Evolutionary conservation across 2,888 invertebrate species (phyloP).

Genomic region (Cosmia trapezina): DNA sequence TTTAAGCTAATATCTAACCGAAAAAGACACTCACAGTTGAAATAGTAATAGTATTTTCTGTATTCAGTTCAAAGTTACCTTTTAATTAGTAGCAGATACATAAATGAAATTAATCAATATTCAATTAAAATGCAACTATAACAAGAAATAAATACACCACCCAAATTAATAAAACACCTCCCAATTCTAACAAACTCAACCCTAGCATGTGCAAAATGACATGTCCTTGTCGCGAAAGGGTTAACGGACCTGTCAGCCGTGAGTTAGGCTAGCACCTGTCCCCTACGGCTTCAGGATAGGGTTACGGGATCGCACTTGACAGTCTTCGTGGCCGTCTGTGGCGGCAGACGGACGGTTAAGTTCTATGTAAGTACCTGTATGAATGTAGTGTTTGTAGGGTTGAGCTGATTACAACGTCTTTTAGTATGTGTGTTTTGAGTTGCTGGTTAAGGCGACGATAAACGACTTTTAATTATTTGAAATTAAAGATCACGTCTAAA

Average conservation of each 20-base stretch:
- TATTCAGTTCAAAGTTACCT: no score
- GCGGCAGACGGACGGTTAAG: constrained; percentile 57
- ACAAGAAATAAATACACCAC: background rate
- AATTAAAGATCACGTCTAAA: no score
- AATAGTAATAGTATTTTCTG: no score
- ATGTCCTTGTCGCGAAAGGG: constrained; percentile 54
- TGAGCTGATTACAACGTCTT: constrained; percentile 21
- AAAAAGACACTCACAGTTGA: no score
- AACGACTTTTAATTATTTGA: no score
- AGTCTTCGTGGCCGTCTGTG: constrained; percentile 64
- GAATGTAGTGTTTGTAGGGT: constrained; percentile 16
- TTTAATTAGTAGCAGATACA: no score
- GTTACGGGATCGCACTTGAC: constrained; percentile 67
- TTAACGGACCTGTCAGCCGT: constrained; percentile 55
- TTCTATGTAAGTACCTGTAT: constrained; percentile 18
- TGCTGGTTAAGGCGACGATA: background rate
- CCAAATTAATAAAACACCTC: constrained; percentile 32
- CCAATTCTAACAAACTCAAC: constrained; percentile 23
- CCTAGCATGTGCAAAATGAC: constrained; percentile 53
- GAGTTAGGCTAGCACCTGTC: constrained; percentile 63
- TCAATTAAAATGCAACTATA: background rate
- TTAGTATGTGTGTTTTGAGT: background rate
- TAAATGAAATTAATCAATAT: background rate
- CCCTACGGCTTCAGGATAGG: constrained; percentile 63
- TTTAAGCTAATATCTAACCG: no score